Conservation (phyloP, 2,888 invertebrate species). For the Ochropacha duplaris region DNA sequence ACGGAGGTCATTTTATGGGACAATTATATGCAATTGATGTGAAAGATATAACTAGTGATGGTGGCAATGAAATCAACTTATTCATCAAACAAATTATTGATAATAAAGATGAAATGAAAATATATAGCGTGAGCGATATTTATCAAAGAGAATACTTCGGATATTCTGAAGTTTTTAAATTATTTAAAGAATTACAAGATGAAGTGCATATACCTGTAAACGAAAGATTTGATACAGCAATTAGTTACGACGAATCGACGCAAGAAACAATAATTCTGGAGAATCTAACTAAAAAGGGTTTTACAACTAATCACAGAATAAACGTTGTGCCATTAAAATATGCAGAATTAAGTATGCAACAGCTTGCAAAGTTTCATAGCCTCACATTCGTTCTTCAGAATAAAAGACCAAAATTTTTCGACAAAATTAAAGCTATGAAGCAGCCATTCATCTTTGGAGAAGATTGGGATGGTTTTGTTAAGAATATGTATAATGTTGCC, state of each 20-base stretch:
- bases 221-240: constrained; percentile 39
- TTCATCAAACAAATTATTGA: constrained; percentile 46
- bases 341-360: constrained; percentile 43
- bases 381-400: constrained; percentile 48
- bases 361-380: constrained; percentile 59
- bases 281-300: constrained; percentile 50
- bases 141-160: constrained; percentile 42
- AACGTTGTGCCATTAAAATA: constrained; percentile 45
- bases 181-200: constrained; percentile 47
- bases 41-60: constrained; percentile 41
- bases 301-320: constrained; percentile 39
- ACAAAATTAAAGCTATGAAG: constrained; percentile 35
- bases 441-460: constrained; percentile 29
- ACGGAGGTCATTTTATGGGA: constrained; percentile 50
- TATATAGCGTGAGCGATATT: constrained; percentile 28
- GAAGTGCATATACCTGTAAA: constrained; percentile 45
- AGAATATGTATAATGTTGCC: constrained; percentile 27
- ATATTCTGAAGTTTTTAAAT: constrained; percentile 46
- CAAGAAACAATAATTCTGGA: constrained; percentile 49
- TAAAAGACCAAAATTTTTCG: constrained; percentile 42
- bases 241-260: constrained; percentile 42
- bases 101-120: constrained; percentile 20
- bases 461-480: constrained; percentile 30
- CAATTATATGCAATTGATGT: constrained; percentile 44
- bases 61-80: constrained; percentile 42